phyloP scores from a whole-genome alignment of 2,888 invertebrate genomes.

The Exocentrus adspersus region DNA sequence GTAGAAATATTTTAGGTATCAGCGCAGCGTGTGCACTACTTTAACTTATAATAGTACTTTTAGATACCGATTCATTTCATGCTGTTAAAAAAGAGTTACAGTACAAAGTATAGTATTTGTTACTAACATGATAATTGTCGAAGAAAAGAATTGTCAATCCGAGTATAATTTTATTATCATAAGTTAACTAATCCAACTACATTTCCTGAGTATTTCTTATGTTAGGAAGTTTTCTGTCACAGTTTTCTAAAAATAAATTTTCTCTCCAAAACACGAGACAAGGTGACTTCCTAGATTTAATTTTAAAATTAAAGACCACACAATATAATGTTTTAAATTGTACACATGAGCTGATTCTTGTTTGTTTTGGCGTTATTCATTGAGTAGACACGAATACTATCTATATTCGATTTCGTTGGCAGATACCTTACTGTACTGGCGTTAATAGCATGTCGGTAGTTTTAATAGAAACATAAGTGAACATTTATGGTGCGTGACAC shows the following conservation, averaged over 20 bases:
- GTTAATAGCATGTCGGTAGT: slow-evolving; percentile 59
- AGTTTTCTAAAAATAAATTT: slow-evolving; percentile 10
- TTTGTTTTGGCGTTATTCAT: slow-evolving; percentile 21
- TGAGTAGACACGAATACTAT: slow-evolving; percentile 13
- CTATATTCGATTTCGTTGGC: slow-evolving; percentile 53
- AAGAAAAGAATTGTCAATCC: too few relatives aligned
- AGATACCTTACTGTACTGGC: slow-evolving; percentile 54
- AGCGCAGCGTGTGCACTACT: too few relatives aligned
- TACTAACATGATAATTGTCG: too few relatives aligned
- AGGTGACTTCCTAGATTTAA: slow-evolving; percentile 7
- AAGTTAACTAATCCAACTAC: not conserved
- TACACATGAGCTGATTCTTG: slow-evolving; percentile 10
- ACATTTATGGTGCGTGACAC: slow-evolving; percentile 64
- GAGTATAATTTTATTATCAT: too few relatives aligned
- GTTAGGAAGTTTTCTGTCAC: not conserved
- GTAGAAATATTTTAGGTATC: too few relatives aligned
- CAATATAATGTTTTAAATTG: slow-evolving; percentile 16
- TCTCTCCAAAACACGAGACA: not conserved
- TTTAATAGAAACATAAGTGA: slow-evolving; percentile 66
- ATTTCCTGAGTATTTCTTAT: not conserved
- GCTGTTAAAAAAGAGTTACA: too few relatives aligned
- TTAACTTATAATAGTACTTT: too few relatives aligned
- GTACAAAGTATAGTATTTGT: too few relatives aligned
- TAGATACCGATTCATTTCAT: too few relatives aligned
- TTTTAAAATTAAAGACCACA: slow-evolving; percentile 24